Base-by-base conservation (phyloP, 2,888 invertebrate species). In the Eupeodes luniger region DNA sequence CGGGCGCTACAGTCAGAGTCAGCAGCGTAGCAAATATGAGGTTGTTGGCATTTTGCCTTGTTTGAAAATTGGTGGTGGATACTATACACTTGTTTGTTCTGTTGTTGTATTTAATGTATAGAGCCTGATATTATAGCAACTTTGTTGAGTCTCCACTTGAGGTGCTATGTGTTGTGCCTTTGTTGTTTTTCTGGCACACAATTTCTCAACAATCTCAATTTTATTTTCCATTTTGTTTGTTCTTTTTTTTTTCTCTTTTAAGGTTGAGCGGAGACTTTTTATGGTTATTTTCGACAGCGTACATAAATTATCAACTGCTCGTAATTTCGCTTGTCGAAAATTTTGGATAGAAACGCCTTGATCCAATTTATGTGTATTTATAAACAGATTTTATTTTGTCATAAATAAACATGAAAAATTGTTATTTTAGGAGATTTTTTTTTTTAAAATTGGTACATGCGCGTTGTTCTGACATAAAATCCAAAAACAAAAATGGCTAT, bases 41-140 rank as follows among this genome's bases (percentile, higher is more conserved):
- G 85, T 88, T 88, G 85, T 88, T 88, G 88, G 88, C 88, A 88
- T 85, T 64, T 81, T 85, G 88, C 88, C 88, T 81, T 85, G 88
- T 69, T 88, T 88, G 88, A 81, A 81, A 88, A 88, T 84, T 78
- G 78, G 88, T 88, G 87, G 87, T 88, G 84, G 62, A 70, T 83
- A 64, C 64, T 72, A 81, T 72, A 70, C 86, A 70, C 83, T 79
- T 74, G 75, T 36, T 85, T 62, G 81, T 51, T 36, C 81, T 62
- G 81, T 51, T 53, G 40, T 81, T 40, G 59, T 59, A 9, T 59
- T 14, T 59, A 27, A 59, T 59, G 79, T 64, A 76, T 76, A 79
- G 75, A 87, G 76, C 84, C 77, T 67, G 80, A 49, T 49, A 44
- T 34, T 67, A 69, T 81, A 62, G 72, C 87, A 55, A 79, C 80